phyloP scores from a whole-genome alignment of 2,888 invertebrate species.

The Fragum fragum region DNA sequence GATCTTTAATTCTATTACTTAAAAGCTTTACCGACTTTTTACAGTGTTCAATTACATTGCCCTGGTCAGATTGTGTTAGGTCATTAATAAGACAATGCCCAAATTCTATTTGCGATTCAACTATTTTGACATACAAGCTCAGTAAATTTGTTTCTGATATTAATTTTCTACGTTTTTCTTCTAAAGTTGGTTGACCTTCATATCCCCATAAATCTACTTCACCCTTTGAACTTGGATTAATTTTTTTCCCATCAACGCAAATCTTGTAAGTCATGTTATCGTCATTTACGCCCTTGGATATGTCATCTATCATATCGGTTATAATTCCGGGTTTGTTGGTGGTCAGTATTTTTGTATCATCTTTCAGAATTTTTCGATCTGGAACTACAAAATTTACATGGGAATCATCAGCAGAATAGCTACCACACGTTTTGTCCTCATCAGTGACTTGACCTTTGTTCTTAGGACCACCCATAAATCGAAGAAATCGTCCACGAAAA shows the following conservation, averaged over 20 bases:
- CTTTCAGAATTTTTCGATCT: background rate
- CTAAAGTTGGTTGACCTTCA: slow-evolving; percentile 27
- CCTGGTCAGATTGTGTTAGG: background rate
- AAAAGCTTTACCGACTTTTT: background rate
- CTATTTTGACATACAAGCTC: background rate
- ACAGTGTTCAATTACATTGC: too few species aligned
- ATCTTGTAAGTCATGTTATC: slow-evolving; percentile 25
- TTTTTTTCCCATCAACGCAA: slow-evolving; percentile 48
- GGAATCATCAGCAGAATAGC: background rate
- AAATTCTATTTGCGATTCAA: background rate
- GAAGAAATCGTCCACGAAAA: slow-evolving; percentile 34
- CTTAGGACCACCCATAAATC: slow-evolving; percentile 37
- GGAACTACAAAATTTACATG: slow-evolving; percentile 26
- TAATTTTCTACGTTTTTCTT: background rate
- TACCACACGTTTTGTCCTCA: background rate
- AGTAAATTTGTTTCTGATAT: background rate
- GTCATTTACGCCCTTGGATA: background rate
- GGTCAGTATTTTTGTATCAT: background rate
- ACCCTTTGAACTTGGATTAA: slow-evolving; percentile 11
- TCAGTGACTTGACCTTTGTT: slow-evolving; percentile 1
- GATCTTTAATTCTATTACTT: background rate
- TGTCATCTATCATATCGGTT: slow-evolving; percentile 6
- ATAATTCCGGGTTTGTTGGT: background rate
- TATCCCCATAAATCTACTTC: slow-evolving; percentile 45
- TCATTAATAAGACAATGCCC: background rate